phyloP scores from a whole-genome alignment of 2,113 vertebrate species.

The Dendropsophus ebraccatus region DNA sequence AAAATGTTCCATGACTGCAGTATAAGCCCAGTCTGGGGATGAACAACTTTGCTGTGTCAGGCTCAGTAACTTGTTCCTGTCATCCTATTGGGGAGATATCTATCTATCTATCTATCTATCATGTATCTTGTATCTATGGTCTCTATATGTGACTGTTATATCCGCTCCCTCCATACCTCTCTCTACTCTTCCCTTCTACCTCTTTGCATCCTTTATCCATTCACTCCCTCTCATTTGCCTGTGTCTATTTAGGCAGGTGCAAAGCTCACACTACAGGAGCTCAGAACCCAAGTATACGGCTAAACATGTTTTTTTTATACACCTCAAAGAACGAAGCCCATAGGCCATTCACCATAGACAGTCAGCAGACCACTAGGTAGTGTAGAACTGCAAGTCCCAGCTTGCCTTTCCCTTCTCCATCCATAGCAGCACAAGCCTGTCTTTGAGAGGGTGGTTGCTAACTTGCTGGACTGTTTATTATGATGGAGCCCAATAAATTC shows the following conservation, averaged over 20 bases:
- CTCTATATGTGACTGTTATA: background rate
- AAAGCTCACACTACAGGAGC: background rate
- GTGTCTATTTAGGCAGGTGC: background rate
- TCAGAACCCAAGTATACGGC: too few relatives aligned
- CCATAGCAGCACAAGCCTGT: too few relatives aligned
- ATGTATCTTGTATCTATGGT: background rate
- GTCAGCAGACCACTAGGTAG: too few relatives aligned
- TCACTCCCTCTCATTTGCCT: background rate
- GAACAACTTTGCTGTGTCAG: background rate
- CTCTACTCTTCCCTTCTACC: too few relatives aligned
- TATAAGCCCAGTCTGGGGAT: background rate
- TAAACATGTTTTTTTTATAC: background rate
- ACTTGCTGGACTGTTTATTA: background rate
- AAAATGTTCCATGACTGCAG: constrained; percentile 3
- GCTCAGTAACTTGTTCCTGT: background rate
- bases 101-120: too few relatives aligned
- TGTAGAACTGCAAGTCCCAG: background rate
- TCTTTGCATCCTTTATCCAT: background rate
- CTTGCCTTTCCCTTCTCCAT: background rate
- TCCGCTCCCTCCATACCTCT: too few relatives aligned
- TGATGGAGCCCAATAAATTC: background rate
- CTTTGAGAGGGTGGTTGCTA: background rate
- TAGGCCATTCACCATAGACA: background rate
- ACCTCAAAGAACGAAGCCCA: background rate
- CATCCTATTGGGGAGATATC: background rate